Evolutionary conservation across 2,113 vertebrate species (phyloP), one percentile per base, ranked within the genome.

Genomic region (Nycticryphes semicollaris): DNA sequence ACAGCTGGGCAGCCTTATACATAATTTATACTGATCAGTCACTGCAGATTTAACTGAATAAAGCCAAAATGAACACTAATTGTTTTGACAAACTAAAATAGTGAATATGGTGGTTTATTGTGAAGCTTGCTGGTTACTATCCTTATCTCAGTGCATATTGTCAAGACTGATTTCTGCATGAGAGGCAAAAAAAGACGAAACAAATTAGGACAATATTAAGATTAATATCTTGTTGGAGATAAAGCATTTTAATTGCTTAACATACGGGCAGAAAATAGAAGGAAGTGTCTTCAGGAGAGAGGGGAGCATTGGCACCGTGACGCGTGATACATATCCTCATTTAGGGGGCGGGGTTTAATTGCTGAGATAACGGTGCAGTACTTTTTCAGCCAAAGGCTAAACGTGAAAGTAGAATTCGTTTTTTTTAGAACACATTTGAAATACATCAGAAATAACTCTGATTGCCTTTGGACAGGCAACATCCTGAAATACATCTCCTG

Each of bases 1-100:
- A 97, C 98, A 98, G 98, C 98, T 98, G 98, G 98, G 98, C 98
- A 98, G 97, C 97, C 97, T 98, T 98, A 99, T 99, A 97, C 98
- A 99, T 99, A 98, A 99, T 99, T 99, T 98, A 99, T 99, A 97
- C 89, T 96, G 98, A 98, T 98, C 98, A 98, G 98, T 98, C 98
- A 98, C 94, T 80, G 90, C 87, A 97, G 98, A 98, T 98, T 98
- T 98, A 95, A 96, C 97, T 35, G 95, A 98, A 98, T 98, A 97
- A 97, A 98, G 97, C 97, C 95, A 77, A 98, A 98, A 98, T 98
- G 97, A 99, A 98, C 98, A 98, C 97, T 99, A 99, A 99, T 98
- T 99, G 98, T 98, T 98, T 97, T 98, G 98, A 99, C 98, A 98
- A 98, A 98, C 97, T 97, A 97, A 97, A 97, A 92, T 97, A 97